phyloP scores from a whole-genome alignment of 2,888 invertebrate species.

The Phyllotreta striolata region DNA sequence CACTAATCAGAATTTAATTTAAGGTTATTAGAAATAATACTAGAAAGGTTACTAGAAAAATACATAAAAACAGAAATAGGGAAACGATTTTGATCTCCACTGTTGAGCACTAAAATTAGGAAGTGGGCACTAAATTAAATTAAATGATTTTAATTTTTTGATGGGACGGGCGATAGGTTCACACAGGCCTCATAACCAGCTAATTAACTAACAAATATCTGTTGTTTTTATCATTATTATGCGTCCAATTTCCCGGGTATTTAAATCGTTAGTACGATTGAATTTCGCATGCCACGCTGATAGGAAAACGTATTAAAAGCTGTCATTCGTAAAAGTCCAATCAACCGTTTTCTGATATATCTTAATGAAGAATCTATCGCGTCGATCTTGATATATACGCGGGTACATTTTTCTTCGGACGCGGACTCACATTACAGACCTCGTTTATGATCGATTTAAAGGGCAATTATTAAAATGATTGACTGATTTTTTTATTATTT shows the following conservation, averaged over 20 bases:
- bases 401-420: constrained; percentile 9
- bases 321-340: constrained; percentile 19
- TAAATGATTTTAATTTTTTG: too few species aligned
- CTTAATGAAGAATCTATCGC: constrained; percentile 17
- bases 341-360: constrained; percentile 19
- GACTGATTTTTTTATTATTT: too few species aligned
- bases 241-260: not conserved
- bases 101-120: too few species aligned
- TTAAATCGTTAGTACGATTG: not conserved
- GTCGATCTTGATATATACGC: constrained; percentile 8
- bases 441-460: constrained; percentile 4
- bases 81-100: too few species aligned
- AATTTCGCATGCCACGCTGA: constrained; percentile 12
- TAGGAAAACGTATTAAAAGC: constrained; percentile 18
- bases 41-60: too few species aligned
- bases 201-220: not conserved
- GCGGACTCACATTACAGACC: constrained; percentile 6
- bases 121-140: too few species aligned
- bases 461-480: not conserved
- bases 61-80: too few species aligned
- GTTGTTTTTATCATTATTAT: not conserved
- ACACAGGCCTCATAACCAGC: too few species aligned
- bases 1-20: too few species aligned
- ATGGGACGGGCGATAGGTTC: too few species aligned
- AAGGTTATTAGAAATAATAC: too few species aligned